Conservation (phyloP, 2,113 vertebrate species). For the Phoxinus phoxinus region DNA sequence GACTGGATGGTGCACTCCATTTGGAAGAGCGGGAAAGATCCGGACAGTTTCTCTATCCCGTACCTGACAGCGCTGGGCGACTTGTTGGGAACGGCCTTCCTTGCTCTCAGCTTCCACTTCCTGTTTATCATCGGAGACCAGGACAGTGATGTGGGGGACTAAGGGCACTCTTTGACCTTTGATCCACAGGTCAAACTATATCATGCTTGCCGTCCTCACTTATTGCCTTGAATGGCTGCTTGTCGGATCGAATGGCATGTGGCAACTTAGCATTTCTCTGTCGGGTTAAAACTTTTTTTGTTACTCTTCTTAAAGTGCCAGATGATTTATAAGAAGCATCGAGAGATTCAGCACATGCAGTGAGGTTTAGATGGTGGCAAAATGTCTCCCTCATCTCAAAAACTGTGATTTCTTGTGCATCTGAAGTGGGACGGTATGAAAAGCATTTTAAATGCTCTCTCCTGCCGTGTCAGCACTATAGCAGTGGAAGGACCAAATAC, state of each 20-base stretch:
- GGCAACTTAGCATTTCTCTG: neutral
- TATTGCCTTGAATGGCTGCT: slow-evolving; percentile 25
- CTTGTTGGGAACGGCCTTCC: slow-evolving; percentile 90
- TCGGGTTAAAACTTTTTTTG: neutral
- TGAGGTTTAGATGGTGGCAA: neutral
- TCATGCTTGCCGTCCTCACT: neutral
- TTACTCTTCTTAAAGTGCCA: slow-evolving; percentile 11
- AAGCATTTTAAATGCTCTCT: neutral
- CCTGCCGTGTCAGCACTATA: neutral
- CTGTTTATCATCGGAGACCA: slow-evolving; percentile 94
- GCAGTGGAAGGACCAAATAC: slow-evolving; percentile 9
- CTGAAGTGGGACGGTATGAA: neutral
- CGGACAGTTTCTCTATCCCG: slow-evolving; percentile 96
- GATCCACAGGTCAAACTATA: neutral
- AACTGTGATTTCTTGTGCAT: neutral
- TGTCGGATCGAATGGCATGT: neutral
- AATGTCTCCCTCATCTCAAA: neutral
- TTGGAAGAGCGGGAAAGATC: slow-evolving; percentile 96
- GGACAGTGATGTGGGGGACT: slow-evolving; percentile 96
- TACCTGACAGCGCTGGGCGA: slow-evolving; percentile 95
- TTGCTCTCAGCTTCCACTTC: slow-evolving; percentile 93
- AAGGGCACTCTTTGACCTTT: slow-evolving; percentile 41
- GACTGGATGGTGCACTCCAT: slow-evolving; percentile 98
- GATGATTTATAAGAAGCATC: slow-evolving; percentile 14
- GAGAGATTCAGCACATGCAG: neutral